Evolutionary conservation across 2,113 vertebrate genomes (phyloP), one percentile per base, ranked within the genome.

Genomic region (Hylia prasina): DNA sequence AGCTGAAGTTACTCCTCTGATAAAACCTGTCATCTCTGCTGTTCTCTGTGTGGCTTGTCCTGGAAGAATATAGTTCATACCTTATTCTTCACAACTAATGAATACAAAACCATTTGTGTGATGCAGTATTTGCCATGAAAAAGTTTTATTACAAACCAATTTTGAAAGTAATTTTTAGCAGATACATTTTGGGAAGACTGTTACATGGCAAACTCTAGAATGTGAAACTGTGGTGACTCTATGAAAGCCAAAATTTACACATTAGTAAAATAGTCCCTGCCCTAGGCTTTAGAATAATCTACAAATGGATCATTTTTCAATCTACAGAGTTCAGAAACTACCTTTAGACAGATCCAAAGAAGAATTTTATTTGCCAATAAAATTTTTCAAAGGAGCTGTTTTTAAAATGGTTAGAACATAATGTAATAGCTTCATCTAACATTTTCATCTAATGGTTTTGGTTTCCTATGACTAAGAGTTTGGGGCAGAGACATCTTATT

Each of bases 261-360:
- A 71, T 94, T 30, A 86, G 28, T 68, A 90, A 96, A 97, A 95
- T 90, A 93, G 80, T 25, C 79, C 18, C 28, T 42, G 69, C 71
- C 60, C 45, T 75, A 61, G 65, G 93, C 85, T 87, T 93, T 58
- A 78, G 65, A 90, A 90, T 88, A 93, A 96, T 94, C 68, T 95
- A 90, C 90, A 95, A 94, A 94, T 78, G 56, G 82, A 64, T 82
- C 60, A 92, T 95, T 96, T 96, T 94, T 94, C 94, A 94, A 37
- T 23, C 23, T 40, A 63, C 28, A 66, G 50, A 68, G 47, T 87
- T 92, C n/a, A 93, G 48, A 88, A 92, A 81, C 25, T 73, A 28
- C 51, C 77, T 48, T 64, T 57, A 61, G 85, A 78, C 56, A 81
- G 60, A 81, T 93, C 92, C 94, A 92, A 95, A 83, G 56, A 77